Conservation (phyloP, 2,113 vertebrate species). For the Capricornis sumatraensis region DNA sequence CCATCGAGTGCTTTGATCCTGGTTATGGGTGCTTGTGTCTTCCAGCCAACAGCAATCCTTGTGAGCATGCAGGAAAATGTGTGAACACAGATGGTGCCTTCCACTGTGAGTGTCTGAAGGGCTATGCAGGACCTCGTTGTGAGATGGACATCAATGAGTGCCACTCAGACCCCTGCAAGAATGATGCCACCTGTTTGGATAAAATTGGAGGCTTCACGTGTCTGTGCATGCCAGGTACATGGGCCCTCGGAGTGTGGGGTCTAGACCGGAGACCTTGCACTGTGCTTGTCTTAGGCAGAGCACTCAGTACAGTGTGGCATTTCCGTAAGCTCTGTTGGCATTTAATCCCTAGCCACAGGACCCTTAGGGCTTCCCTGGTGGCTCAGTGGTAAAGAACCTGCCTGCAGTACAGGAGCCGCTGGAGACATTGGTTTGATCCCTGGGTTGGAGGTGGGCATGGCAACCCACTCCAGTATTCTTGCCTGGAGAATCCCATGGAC, state of each 20-base stretch:
- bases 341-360: neutral
- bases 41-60: constrained; percentile 86
- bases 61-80: constrained; percentile 89
- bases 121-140: constrained; percentile 88
- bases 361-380: neutral
- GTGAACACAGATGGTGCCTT: constrained; percentile 90
- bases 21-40: neutral
- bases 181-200: constrained; percentile 91
- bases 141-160: constrained; percentile 91
- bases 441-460: neutral
- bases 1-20: neutral
- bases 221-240: constrained; percentile 89
- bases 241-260: rapidly evolving
- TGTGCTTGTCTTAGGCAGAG: neutral
- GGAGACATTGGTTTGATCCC: neutral
- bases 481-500: neutral
- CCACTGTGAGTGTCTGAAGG: constrained; percentile 85
- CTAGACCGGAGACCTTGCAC: neutral
- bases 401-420: neutral
- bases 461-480: neutral
- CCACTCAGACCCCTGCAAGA: constrained; percentile 87
- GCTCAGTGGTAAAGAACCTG: neutral
- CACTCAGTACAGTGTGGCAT: neutral
- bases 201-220: constrained; percentile 90
- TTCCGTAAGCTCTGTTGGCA: neutral